Evolutionary conservation across 35 echinoderm and acorn worm genomes (phyloP).

Genomic region (Apostichopus californicus): DNA sequence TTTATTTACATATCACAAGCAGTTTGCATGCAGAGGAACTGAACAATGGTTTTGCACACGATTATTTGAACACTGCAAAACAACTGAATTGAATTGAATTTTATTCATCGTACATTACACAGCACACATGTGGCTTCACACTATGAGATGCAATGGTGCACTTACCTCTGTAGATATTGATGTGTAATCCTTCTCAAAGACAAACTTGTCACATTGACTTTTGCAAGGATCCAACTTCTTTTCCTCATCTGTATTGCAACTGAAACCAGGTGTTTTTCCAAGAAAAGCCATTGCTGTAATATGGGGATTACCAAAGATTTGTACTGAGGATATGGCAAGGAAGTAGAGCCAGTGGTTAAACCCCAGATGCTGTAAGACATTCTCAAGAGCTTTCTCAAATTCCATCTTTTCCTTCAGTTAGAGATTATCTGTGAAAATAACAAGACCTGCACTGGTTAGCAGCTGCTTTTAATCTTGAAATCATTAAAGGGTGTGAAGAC

Average conservation of each 20-base stretch:
- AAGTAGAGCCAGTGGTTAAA: constrained; percentile 6
- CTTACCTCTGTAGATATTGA: constrained; percentile 55
- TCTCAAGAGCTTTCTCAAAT: constrained; percentile 50
- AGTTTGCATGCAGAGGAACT: too few relatives aligned
- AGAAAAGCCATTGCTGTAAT: constrained; percentile 27
- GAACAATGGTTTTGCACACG: too few relatives aligned
- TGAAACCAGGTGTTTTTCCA: constrained; percentile 37
- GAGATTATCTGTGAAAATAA: background rate
- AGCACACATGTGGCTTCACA: too few relatives aligned
- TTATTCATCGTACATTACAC: too few relatives aligned
- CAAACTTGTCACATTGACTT: constrained; percentile 18
- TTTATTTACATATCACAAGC: too few relatives aligned
- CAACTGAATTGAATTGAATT: too few relatives aligned
- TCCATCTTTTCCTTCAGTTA: constrained; percentile 41
- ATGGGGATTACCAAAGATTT: constrained; percentile 1
- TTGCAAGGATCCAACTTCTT: background rate
- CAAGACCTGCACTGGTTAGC: background rate
- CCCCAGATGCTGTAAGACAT: background rate
- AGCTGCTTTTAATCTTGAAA: too few relatives aligned
- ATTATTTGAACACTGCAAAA: too few relatives aligned
- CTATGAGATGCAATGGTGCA: background rate
- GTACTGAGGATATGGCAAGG: background rate
- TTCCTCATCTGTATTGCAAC: background rate
- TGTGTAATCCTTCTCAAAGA: constrained; percentile 21
- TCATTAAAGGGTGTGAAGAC: too few relatives aligned